phyloP scores from a whole-genome alignment of 2,797 vertebrate species.

The Rhinella marina region DNA sequence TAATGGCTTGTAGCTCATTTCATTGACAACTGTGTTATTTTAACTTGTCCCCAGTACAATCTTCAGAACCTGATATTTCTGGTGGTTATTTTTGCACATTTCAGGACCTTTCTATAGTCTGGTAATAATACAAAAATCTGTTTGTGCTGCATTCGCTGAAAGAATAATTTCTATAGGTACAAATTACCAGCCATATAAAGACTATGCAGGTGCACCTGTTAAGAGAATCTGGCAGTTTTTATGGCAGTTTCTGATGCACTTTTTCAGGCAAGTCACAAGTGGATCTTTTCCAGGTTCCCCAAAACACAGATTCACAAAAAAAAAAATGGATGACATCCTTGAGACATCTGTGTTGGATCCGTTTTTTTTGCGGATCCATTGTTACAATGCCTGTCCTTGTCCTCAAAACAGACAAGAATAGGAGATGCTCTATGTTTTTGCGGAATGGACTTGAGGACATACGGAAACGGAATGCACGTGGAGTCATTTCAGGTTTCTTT shows the following conservation, averaged over 20 bases:
- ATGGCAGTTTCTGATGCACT: background rate
- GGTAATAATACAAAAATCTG: conserved; percentile 2
- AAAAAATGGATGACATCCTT: too few relatives aligned
- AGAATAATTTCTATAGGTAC: background rate
- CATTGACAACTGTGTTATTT: conserved; percentile 67
- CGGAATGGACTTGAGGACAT: too few relatives aligned
- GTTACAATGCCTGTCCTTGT: too few relatives aligned
- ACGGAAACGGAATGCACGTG: too few relatives aligned
- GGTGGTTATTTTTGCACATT: background rate
- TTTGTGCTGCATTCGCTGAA: background rate
- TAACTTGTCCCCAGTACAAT: conserved; percentile 64
- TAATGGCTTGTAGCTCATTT: conserved; percentile 25
- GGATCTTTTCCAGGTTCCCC: too few relatives aligned
- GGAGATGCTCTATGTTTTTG: too few relatives aligned
- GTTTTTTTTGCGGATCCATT: too few relatives aligned
- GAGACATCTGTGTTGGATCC: too few relatives aligned
- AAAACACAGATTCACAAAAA: too few relatives aligned
- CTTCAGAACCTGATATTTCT: conserved; percentile 4
- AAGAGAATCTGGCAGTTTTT: background rate
- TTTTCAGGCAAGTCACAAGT: too few relatives aligned
- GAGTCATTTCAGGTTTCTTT: too few relatives aligned
- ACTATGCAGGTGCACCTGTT: background rate
- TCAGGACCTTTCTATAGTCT: background rate
- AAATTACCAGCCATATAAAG: background rate
- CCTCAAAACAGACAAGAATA: too few relatives aligned